A percentile compares a stretch with the other conserved stretches of the same genome.
Conservation (phyloP, 2,888 invertebrate species). For the Drosophila flavopinicola region DNA sequence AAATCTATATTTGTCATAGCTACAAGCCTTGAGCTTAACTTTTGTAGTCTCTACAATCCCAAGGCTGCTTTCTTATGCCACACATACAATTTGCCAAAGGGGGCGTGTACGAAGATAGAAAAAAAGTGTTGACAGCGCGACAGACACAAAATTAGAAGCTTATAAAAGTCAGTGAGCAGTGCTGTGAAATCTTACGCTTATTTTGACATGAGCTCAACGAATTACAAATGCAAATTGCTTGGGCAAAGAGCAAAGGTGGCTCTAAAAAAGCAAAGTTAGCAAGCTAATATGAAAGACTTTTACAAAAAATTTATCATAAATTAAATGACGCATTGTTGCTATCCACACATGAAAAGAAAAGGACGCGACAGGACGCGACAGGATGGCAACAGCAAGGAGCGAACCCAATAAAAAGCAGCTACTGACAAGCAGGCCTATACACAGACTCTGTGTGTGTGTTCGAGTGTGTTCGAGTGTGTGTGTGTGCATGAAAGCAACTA, state of each 20-base stretch:
- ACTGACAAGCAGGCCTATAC: constrained; percentile 16
- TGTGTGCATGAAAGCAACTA: constrained; percentile 33
- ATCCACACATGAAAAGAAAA: constrained; percentile 1
- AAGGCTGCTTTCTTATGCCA: background rate
- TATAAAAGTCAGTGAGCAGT: constrained; percentile 63
- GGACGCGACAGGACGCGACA: constrained; percentile 1
- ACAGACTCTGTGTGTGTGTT: constrained; percentile 7
- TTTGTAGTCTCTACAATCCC: background rate
- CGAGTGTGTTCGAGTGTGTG: constrained; percentile 11
- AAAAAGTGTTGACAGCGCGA: constrained; percentile 57
- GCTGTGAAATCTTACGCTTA: constrained; percentile 68
- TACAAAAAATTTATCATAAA: constrained; percentile 73
- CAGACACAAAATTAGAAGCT: constrained; percentile 69
- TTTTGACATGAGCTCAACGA: constrained; percentile 74
- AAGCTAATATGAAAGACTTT: constrained; percentile 75
- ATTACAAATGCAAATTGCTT: constrained; percentile 80
- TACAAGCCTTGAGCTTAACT: too few relatives aligned
- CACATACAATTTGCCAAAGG: constrained; percentile 4
- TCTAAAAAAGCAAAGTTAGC: constrained; percentile 57
- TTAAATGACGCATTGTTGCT: constrained; percentile 75
- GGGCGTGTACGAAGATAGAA: too few relatives aligned
- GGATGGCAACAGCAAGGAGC: constrained; percentile 17
- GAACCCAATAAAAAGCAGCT: constrained; percentile 39
- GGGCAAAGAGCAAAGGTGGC: constrained; percentile 31
- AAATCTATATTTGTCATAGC: too few relatives aligned